Evolutionary conservation across 2,113 vertebrate species (phyloP), one percentile per base, ranked within the genome.

Genomic region (Aplodontia rufa): DNA sequence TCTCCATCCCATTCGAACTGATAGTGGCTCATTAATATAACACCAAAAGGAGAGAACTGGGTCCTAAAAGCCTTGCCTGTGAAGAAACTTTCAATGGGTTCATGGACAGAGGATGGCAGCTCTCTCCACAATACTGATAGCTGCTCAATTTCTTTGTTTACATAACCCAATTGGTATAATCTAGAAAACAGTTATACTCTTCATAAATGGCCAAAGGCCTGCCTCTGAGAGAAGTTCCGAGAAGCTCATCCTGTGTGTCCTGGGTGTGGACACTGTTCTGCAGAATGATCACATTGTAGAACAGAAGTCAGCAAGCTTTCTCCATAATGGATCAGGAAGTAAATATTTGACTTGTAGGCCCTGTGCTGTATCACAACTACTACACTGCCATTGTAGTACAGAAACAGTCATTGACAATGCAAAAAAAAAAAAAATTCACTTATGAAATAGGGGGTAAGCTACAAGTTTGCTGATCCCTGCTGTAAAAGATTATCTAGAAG

Each of bases 1-100:
- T 90, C 51, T 64, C 32, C 42, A 94, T 92, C 66, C 78, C 40
- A 87, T 60, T 93, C 58, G 87, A 76, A 95, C 14, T 79, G 87
- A 82, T 5, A 47, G 53, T 81, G 30, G 45, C 82, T 22, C 64
- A 40, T 74, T 72, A 90, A 60, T 62, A 74, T 16, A 75, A 75
- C 35, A 4, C 35, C 55, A 10, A 79, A 94, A 87, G 8, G 53
- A 17, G 28, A 17, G 11, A 64, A 12, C n/a, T 92, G 84, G 30
- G n/a, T 83, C 87, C 47, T 79, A 76, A 89, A 91, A n/a, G 12
- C 20, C 49, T 83, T 19, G 30, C 26, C 45, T 84, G 75, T 40
- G 24, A 42, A 87, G 45, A 79, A 93, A 72, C 17, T 47, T 68
- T 8, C n/a, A 72, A 32, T 20, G 22, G 7, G 14, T 24, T 20